Evolutionary conservation across 1,140 invertebrate species (phyloP), one percentile per base, ranked within the genome.

Genomic region (Pogonomyrmex californicus): DNA sequence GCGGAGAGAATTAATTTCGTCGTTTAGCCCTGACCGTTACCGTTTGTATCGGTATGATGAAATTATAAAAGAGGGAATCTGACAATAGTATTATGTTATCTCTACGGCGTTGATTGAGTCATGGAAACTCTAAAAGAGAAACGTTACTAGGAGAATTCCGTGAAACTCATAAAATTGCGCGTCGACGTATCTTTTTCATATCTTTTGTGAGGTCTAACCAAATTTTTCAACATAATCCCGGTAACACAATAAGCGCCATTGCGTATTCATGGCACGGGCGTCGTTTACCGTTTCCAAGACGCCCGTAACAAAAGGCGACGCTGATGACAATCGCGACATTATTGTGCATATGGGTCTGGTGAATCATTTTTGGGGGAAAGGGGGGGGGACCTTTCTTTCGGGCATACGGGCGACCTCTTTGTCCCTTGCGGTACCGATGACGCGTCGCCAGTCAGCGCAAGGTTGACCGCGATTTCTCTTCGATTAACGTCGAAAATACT

Each of bases 391-490:
- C 70, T 87, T 86, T 60, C 85, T 88, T 85, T 76, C 30, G 65
- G 49, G 30, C 38, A 7, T 23, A 36, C 38, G 56, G 4, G 9
- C 63, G 85, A 85, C 79, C 89, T 87, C 79, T 90, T 90, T 90
- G 89, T 88, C 88, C 76, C 71, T 85, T 76, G 79, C 78, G 86
- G 86, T 33, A 60, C 76, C 75, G 62, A 76, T 77, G 89, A 77
- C 88, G 66, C 75, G 88, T 14, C 51, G 41, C 49, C 78, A 0
- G 41, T 41, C 78, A 0, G 14, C 49, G 54, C 65, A 75, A 77
- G 77, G 81, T 82, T 90, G 89, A 90, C 89, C 88, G 88, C 86
- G 89, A 90, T 90, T 90, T 90, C 89, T 88, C 89, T 87, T 71
- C 68, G 77, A 89, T 89, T 79, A 87, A 38, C 17, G 44, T 41